These are phyloP conservation scores for Toxotes chatareus DNA, from an alignment of 2,113 vertebrate species.

Conservation along the genomic window DNA sequence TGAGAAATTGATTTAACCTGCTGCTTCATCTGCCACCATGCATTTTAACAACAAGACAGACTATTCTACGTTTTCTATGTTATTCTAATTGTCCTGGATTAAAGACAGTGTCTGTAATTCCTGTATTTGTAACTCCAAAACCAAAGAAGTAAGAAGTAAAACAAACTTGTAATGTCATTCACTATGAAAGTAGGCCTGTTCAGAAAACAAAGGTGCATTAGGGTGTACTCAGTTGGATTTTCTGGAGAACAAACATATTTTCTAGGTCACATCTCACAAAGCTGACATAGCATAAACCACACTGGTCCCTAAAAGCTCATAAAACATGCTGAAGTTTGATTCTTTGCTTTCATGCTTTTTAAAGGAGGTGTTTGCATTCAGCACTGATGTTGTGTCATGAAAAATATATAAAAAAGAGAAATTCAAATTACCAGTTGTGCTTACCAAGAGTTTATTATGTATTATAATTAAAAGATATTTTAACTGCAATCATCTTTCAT, in stretches of 20 bases:
- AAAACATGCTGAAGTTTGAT: neutral
- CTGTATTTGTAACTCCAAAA: neutral
- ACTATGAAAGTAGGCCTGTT: neutral
- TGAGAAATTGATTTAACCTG: neutral
- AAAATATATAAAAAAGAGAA: neutral
- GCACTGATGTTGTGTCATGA: neutral
- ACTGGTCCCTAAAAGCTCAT: neutral
- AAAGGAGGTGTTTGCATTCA: neutral
- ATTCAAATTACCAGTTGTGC: neutral
- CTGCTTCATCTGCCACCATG: neutral
- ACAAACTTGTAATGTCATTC: neutral
- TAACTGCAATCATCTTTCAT: neutral
- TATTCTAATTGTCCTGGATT: neutral
- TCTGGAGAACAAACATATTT: neutral
- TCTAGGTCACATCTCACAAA: neutral
- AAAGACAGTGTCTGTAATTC: neutral
- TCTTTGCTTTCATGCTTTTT: neutral
- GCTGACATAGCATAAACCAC: neutral
- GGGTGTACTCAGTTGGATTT: neutral
- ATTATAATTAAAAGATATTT: neutral
- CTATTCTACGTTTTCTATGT: neutral
- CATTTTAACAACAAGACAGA: neutral
- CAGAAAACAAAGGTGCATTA: neutral
- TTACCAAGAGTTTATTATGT: neutral
- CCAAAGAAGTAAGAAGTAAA: neutral